Conservation (phyloP, 2,888 invertebrate species). For the Ormyrus pomaceus region DNA sequence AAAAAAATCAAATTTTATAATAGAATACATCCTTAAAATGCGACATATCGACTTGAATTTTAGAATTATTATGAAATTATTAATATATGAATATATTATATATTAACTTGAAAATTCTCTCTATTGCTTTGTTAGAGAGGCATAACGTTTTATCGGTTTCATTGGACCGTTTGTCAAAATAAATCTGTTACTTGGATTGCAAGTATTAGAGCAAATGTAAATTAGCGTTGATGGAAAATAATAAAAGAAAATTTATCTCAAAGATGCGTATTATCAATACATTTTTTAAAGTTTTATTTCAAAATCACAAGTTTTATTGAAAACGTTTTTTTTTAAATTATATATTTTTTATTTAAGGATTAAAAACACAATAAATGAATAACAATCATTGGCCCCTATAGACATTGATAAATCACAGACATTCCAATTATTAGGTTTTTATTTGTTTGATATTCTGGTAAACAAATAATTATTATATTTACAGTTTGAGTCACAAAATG, state of each 20-base stretch:
- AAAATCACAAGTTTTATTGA: too few relatives aligned
- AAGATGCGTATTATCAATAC: not conserved
- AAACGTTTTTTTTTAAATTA: too few relatives aligned
- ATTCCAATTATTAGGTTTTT: not conserved
- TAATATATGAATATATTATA: conserved; percentile 50
- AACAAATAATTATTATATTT: conserved; percentile 13
- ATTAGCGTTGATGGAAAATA: conserved; percentile 56
- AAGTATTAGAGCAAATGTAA: conserved; percentile 55
- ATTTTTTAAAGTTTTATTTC: too few relatives aligned
- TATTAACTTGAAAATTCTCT: conserved; percentile 49
- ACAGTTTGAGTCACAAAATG: not conserved
- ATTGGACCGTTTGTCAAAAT: conserved; percentile 48
- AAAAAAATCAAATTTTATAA: too few relatives aligned
- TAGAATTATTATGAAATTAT: conserved; percentile 49
- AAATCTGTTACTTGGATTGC: conserved; percentile 53
- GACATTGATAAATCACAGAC: not conserved
- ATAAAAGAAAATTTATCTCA: conserved; percentile 56
- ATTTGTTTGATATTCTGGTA: not conserved
- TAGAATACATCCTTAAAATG: conserved; percentile 3
- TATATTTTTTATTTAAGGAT: too few relatives aligned
- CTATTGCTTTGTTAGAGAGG: conserved; percentile 50
- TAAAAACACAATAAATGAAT: too few relatives aligned
- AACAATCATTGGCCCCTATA: too few relatives aligned
- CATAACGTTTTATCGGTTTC: conserved; percentile 44
- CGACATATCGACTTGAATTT: conserved; percentile 57